Percentiles rank a stretch among this genome's conserved stretches.
Evolutionary conservation across 2,888 invertebrate species (phyloP).

Genomic region (Pantelozetes paolii): DNA sequence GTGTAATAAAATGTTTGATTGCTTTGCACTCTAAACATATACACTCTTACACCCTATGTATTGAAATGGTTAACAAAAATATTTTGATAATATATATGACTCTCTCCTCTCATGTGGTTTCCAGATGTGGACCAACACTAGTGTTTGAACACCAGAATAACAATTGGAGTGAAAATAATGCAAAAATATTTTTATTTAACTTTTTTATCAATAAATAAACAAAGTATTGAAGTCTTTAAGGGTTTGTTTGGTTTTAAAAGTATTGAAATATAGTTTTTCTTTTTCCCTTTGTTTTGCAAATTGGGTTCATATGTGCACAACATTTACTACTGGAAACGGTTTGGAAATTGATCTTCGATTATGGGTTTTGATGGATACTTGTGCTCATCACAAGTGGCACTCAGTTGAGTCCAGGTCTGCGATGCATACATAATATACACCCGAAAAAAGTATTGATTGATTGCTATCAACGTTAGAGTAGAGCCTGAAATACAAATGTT

Average conservation of each 20-base stretch:
- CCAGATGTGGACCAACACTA: conserved; percentile 13
- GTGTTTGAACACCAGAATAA: conserved; percentile 19
- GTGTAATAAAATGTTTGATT: conserved; percentile 32
- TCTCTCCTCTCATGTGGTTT: conserved; percentile 27
- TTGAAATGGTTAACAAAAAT: conserved; percentile 35
- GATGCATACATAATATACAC: conserved; percentile 18
- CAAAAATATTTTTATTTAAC: conserved; percentile 18
- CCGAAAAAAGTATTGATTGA: not conserved
- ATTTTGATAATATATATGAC: conserved; percentile 29
- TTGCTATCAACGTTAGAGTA: conserved; percentile 8
- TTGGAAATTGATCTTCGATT: conserved; percentile 7
- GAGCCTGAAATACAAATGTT: conserved; percentile 15
- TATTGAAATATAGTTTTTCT: not conserved
- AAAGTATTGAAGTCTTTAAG: conserved; percentile 1
- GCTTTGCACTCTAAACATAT: conserved; percentile 25
- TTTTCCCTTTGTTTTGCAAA: not conserved
- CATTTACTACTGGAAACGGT: not conserved
- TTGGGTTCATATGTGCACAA: not conserved
- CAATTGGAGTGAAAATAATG: conserved; percentile 35
- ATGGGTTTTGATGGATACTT: conserved; percentile 18
- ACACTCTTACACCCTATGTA: not conserved
- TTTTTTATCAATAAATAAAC: not conserved
- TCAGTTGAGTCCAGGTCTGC: not conserved
- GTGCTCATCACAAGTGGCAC: conserved; percentile 24
- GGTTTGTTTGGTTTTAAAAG: not conserved